Percentiles rank a stretch among this genome's conserved stretches.
phyloP scores from a whole-genome alignment of 2,888 invertebrate genomes.

The Drosophila gaucha region DNA sequence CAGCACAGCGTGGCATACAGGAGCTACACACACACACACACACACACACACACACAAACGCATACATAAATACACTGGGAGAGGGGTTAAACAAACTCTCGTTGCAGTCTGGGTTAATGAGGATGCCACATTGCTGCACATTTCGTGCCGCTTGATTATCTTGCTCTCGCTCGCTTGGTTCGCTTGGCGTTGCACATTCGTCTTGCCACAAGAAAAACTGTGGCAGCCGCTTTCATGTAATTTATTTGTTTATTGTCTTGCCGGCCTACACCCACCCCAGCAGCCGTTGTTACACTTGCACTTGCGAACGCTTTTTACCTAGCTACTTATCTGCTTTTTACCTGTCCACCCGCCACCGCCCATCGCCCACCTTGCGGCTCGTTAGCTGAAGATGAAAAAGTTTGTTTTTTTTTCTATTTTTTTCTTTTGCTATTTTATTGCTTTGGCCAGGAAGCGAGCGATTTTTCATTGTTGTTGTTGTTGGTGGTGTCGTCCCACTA shows the following conservation, averaged over 20 bases:
- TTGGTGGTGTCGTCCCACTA: slow-evolving; percentile 11
- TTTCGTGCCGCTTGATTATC: slow-evolving; percentile 80
- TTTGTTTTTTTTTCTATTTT: slow-evolving; percentile 51
- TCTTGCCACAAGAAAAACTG: slow-evolving; percentile 57
- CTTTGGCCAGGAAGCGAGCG: slow-evolving; percentile 67
- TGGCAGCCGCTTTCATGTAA: slow-evolving; percentile 77
- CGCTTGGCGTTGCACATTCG: slow-evolving; percentile 49
- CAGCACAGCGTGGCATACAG: slow-evolving; percentile 37
- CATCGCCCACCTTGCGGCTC: slow-evolving; percentile 44
- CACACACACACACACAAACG: background rate
- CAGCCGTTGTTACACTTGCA: slow-evolving; percentile 77
- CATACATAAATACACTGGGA: too few relatives aligned
- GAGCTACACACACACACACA: slow-evolving; percentile 21
- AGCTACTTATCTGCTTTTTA: slow-evolving; percentile 34
- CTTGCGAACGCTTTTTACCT: slow-evolving; percentile 55
- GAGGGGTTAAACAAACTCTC: slow-evolving; percentile 1
- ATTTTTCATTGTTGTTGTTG: slow-evolving; percentile 69
- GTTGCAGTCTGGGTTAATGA: slow-evolving; percentile 69
- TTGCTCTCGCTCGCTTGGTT: slow-evolving; percentile 26
- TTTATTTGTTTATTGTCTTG: slow-evolving; percentile 80
- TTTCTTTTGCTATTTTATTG: slow-evolving; percentile 30
- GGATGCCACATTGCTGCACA: slow-evolving; percentile 78
- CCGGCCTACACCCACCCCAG: slow-evolving; percentile 53
- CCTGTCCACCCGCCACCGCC: slow-evolving; percentile 41
- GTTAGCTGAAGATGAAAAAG: slow-evolving; percentile 77